Conservation (phyloP, 2,888 invertebrate species). For the Orthosia gothica region DNA sequence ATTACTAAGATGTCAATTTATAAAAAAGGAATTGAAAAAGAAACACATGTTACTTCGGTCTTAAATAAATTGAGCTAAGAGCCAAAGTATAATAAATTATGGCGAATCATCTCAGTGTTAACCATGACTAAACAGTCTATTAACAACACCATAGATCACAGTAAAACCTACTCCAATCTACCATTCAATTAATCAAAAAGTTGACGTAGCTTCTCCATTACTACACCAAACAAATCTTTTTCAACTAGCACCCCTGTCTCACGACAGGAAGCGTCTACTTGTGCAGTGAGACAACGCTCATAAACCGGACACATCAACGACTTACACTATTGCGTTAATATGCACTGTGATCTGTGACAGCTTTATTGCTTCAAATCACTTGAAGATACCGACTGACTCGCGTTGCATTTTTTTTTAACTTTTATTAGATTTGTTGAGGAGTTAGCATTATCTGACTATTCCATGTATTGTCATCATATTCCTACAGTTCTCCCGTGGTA, state of each 20-base stretch:
- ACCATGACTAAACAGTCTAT: neutral
- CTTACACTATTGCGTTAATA: constrained; percentile 56
- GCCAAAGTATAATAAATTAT: too few species aligned
- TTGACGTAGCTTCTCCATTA: constrained; percentile 15
- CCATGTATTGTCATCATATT: neutral
- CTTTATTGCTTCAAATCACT: constrained; percentile 50
- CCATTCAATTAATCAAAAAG: constrained; percentile 9
- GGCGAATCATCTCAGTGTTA: neutral
- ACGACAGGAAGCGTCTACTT: constrained; percentile 65
- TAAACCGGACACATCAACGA: constrained; percentile 60
- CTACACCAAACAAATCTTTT: neutral
- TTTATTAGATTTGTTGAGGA: neutral
- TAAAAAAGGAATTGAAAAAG: too few species aligned
- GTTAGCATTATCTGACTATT: neutral
- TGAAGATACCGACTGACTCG: constrained; percentile 27
- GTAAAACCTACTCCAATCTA: neutral
- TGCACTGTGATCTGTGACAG: constrained; percentile 40
- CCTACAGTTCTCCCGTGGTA: neutral
- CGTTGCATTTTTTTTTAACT: constrained; percentile 22
- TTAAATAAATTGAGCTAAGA: too few species aligned
- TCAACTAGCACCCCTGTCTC: constrained; percentile 39
- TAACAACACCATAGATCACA: neutral
- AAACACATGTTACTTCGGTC: too few species aligned
- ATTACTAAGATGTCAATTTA: too few species aligned
- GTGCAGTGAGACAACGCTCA: constrained; percentile 57